phyloP scores from a whole-genome alignment of 1,140 invertebrate genomes.

The Polyergus mexicanus region DNA sequence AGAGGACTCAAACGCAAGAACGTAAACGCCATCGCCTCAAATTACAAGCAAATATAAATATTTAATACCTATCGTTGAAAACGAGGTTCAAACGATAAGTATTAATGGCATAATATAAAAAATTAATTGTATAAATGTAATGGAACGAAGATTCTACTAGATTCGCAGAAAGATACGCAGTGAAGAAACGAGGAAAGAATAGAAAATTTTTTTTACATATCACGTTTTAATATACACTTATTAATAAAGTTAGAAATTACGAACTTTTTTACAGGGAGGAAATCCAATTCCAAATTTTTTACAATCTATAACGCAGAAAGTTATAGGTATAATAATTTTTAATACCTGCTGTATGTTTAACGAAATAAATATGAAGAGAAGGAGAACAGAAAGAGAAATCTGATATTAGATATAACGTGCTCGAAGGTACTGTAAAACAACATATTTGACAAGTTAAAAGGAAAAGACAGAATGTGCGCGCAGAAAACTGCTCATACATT shows the following conservation, averaged over 20 bases:
- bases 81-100: neutral
- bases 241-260: neutral
- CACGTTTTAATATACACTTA: neutral
- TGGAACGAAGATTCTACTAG: neutral
- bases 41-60: slow-evolving; percentile 26
- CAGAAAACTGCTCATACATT: slow-evolving; percentile 64
- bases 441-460: slow-evolving; percentile 58
- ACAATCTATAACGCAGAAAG: slow-evolving; percentile 2
- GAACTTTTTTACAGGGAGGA: neutral
- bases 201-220: neutral
- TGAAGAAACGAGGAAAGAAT: neutral
- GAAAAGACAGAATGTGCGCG: slow-evolving; percentile 49
- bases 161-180: neutral
- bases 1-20: no score
- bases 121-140: neutral
- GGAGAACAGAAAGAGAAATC: slow-evolving; percentile 47
- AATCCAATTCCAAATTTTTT: neutral
- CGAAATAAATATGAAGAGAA: slow-evolving; percentile 32
- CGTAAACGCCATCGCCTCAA: neutral
- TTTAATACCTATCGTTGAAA: neutral
- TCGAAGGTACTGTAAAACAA: slow-evolving; percentile 54
- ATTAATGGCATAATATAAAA: neutral
- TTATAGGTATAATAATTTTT: slow-evolving; percentile 19
- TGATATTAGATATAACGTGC: slow-evolving; percentile 59
- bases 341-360: slow-evolving; percentile 22